Percentiles rank a stretch among this genome's conserved stretches.
Evolutionary conservation across 2,113 vertebrate species (phyloP).

Genomic region (Oreochromis niloticus): DNA sequence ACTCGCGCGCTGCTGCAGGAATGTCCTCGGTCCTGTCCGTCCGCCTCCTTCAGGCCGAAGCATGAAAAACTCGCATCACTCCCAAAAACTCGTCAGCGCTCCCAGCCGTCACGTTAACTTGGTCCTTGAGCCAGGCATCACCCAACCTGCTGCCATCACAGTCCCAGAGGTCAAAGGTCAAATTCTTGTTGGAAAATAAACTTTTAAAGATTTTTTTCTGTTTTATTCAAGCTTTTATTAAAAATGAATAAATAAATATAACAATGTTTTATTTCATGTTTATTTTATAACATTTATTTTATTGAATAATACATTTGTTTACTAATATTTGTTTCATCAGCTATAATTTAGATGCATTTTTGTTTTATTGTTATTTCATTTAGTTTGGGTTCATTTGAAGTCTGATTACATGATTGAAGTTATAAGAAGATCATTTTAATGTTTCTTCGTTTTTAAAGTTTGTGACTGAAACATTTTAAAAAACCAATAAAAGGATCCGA

Average conservation of each 20-base stretch:
- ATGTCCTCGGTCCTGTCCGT: constrained; percentile 15
- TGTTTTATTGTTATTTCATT: accelerated
- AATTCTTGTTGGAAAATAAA: background rate
- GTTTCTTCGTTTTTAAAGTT: background rate
- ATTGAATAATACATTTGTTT: background rate
- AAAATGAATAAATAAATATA: background rate
- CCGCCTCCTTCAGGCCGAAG: background rate
- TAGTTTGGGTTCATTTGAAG: background rate
- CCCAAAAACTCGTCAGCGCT: background rate
- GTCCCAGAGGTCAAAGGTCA: background rate
- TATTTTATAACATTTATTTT: background rate
- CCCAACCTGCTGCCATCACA: background rate
- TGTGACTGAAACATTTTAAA: background rate
- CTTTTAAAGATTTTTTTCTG: background rate
- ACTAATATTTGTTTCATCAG: background rate
- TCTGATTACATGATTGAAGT: background rate
- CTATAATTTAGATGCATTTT: background rate
- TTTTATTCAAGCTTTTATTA: background rate
- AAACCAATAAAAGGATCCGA: background rate
- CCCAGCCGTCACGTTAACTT: background rate
- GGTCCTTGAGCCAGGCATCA: background rate
- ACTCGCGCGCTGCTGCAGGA: background rate
- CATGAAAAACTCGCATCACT: background rate
- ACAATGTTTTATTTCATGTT: background rate
- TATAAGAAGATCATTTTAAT: background rate